These are phyloP conservation scores for Petroica traversi DNA, from an alignment of 2,113 vertebrate species.

Conservation along the genomic window DNA sequence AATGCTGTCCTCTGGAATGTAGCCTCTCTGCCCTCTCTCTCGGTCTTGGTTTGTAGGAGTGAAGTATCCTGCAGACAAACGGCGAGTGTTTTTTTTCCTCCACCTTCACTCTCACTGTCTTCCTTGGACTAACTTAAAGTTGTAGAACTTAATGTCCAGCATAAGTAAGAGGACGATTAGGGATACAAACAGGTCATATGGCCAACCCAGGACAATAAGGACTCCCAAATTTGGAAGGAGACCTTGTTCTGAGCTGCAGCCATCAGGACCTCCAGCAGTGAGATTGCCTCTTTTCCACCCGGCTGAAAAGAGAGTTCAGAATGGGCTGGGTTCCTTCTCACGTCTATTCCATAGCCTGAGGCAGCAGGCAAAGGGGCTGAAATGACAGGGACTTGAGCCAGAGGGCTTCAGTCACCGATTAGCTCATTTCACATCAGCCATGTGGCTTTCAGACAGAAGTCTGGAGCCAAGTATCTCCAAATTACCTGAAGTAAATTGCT, in stretches of 20 bases:
- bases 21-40: too few relatives aligned
- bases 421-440: conserved; percentile 23
- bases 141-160: too few relatives aligned
- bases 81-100: too few relatives aligned
- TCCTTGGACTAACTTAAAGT: too few relatives aligned
- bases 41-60: too few relatives aligned
- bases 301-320: background rate
- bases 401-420: background rate
- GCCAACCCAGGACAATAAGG: too few relatives aligned
- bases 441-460: conserved; percentile 15
- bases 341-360: background rate
- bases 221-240: background rate
- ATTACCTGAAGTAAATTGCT: conserved; percentile 52
- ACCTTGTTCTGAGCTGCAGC: background rate
- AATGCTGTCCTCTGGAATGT: too few relatives aligned
- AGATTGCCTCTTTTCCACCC: background rate
- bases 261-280: background rate
- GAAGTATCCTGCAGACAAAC: too few relatives aligned
- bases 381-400: background rate
- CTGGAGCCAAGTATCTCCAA: conserved; percentile 36
- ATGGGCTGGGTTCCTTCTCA: background rate
- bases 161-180: too few relatives aligned
- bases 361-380: background rate
- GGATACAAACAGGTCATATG: too few relatives aligned
- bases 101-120: too few relatives aligned